These are phyloP conservation scores for Campylomormyrus tamandua DNA, from an alignment of 2,113 vertebrate genomes.

Conservation along the genomic window DNA sequence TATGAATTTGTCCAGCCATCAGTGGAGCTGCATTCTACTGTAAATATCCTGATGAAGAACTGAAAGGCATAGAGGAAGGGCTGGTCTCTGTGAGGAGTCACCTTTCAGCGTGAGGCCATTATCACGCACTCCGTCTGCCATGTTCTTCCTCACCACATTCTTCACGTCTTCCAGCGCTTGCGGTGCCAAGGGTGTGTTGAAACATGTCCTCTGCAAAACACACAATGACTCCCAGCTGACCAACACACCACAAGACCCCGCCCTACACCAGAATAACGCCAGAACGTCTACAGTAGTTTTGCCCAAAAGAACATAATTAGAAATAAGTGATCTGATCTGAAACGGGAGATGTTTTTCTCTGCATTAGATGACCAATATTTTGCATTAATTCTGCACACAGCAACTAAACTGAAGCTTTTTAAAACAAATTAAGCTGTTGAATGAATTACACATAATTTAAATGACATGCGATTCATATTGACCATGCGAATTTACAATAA, in stretches of 20 bases:
- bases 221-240: neutral
- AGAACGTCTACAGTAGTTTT: neutral
- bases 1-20: neutral
- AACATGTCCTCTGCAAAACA: conserved; percentile 78
- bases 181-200: conserved; percentile 84
- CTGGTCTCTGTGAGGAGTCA: conserved; percentile 33
- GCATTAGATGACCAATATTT: neutral
- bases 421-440: neutral
- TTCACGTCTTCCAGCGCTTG: conserved; percentile 95
- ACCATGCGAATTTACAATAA: neutral
- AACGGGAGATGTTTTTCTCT: neutral
- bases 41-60: neutral
- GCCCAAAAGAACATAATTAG: neutral
- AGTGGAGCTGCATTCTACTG: neutral
- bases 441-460: neutral
- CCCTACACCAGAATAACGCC: neutral
- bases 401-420: neutral
- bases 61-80: neutral
- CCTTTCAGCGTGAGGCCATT: conserved; percentile 89
- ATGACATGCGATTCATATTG: neutral
- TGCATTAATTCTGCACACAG: neutral
- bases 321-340: neutral
- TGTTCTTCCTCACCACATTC: conserved; percentile 90
- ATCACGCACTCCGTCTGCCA: conserved; percentile 78
- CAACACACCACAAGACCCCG: neutral